Evolutionary conservation across 2,888 invertebrate species (phyloP).

Genomic region (Eupithecia inturbata): DNA sequence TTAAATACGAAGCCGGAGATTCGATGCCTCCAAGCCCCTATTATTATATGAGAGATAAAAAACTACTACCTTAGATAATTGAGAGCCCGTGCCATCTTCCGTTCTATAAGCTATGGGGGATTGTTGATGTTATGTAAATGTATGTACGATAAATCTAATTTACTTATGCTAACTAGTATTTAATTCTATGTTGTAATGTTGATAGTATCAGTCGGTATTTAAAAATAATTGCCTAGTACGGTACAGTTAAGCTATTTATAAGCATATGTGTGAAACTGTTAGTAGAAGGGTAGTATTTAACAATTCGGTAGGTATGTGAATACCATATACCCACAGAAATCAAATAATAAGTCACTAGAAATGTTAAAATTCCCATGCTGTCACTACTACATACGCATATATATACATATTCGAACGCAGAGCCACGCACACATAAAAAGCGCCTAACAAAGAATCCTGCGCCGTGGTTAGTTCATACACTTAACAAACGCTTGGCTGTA

Average conservation of each 20-base stretch:
- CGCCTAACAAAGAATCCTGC: too few species aligned
- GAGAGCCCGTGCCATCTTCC: slow-evolving; percentile 47
- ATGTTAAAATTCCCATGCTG: too few species aligned
- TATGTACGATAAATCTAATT: slow-evolving; percentile 21
- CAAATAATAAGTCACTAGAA: too few species aligned
- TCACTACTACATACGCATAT: too few species aligned
- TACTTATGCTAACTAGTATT: slow-evolving; percentile 13
- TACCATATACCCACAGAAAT: too few species aligned
- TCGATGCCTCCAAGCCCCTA: slow-evolving; percentile 44
- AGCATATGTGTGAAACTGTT: neutral
- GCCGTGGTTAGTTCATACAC: too few species aligned
- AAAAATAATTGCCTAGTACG: slow-evolving; percentile 9
- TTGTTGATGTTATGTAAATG: slow-evolving; percentile 18
- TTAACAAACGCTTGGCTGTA: too few species aligned
- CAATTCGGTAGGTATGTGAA: too few species aligned
- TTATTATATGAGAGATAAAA: slow-evolving; percentile 64
- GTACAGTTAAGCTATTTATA: neutral
- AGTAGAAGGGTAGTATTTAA: too few species aligned
- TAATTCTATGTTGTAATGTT: slow-evolving; percentile 13
- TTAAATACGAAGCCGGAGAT: slow-evolving; percentile 63
- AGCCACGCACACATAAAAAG: too few species aligned
- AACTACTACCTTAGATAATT: slow-evolving; percentile 55
- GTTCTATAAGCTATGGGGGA: slow-evolving; percentile 12
- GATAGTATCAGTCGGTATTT: slow-evolving; percentile 9
- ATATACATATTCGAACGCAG: too few species aligned